Evolutionary conservation across 2,797 vertebrate species (phyloP).

Genomic region (Okamejei kenojei): DNA sequence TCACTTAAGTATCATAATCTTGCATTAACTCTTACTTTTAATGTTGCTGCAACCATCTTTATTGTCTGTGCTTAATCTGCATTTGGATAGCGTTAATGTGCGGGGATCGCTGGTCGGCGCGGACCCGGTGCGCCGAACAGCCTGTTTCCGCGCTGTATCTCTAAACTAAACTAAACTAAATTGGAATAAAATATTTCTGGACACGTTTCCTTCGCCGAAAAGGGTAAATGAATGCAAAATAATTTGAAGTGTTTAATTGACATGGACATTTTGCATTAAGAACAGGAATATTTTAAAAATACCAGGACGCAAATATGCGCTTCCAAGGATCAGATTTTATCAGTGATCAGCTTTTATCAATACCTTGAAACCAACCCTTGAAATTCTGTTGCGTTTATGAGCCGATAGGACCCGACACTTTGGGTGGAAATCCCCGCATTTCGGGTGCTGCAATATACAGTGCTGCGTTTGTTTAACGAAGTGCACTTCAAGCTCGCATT

Average conservation of each 20-base stretch:
- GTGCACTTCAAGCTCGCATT: not conserved
- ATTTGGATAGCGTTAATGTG: too few species aligned
- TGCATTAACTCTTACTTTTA: not conserved
- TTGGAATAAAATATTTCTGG: too few species aligned
- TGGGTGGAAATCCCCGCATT: slow-evolving; percentile 23
- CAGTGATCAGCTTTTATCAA: not conserved
- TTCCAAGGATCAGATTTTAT: not conserved
- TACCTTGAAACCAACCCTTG: not conserved
- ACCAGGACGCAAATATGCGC: not conserved
- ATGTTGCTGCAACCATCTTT: not conserved
- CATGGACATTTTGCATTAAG: not conserved
- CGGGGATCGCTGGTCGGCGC: too few species aligned
- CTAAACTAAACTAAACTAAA: too few species aligned
- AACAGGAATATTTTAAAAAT: not conserved
- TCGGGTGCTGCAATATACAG: not conserved
- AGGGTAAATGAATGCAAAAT: not conserved
- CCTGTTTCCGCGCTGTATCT: too few species aligned
- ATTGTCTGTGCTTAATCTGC: not conserved
- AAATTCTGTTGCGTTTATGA: not conserved
- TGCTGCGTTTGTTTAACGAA: not conserved
- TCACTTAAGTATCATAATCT: not conserved
- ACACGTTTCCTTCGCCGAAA: not conserved
- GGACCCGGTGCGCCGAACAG: too few species aligned
- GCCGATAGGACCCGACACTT: not conserved
- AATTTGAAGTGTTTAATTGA: too few species aligned